These are phyloP conservation scores for Myopa testacea DNA, from an alignment of 2,888 invertebrate genomes.

Conservation along the genomic window DNA sequence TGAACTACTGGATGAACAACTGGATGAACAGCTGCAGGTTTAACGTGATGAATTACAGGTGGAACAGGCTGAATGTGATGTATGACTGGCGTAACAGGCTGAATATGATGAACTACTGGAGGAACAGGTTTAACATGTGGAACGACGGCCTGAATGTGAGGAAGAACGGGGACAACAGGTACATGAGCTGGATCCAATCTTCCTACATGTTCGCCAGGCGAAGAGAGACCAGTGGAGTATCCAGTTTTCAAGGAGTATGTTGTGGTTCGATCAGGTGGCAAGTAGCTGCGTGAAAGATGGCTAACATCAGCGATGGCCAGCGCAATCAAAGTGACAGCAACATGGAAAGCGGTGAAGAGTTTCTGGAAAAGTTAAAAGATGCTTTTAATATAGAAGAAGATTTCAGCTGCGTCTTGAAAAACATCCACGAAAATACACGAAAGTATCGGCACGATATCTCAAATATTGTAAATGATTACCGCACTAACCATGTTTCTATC, in stretches of 20 bases:
- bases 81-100: neutral
- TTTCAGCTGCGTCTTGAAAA: neutral
- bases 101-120: neutral
- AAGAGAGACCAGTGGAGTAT: neutral
- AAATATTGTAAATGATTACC: neutral
- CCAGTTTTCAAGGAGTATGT: constrained; percentile 27
- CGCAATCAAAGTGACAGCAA: constrained; percentile 49
- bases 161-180: constrained; percentile 29
- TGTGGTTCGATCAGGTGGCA: constrained; percentile 53
- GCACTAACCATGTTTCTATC: neutral
- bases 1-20: too few species aligned
- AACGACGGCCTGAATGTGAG: constrained; percentile 30
- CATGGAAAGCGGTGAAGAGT: constrained; percentile 39
- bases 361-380: constrained; percentile 48
- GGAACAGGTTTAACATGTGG: constrained; percentile 21
- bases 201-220: neutral
- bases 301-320: constrained; percentile 56
- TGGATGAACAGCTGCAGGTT: neutral
- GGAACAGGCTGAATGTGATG: neutral
- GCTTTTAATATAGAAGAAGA: constrained; percentile 10
- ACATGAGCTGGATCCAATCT: neutral
- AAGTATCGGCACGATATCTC: neutral
- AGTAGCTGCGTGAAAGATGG: constrained; percentile 54
- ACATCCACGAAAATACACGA: neutral
- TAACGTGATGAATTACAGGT: constrained; percentile 1